These are phyloP conservation scores for Erethizon dorsatum DNA, from an alignment of 2,797 vertebrate genomes.

Conservation along the genomic window DNA sequence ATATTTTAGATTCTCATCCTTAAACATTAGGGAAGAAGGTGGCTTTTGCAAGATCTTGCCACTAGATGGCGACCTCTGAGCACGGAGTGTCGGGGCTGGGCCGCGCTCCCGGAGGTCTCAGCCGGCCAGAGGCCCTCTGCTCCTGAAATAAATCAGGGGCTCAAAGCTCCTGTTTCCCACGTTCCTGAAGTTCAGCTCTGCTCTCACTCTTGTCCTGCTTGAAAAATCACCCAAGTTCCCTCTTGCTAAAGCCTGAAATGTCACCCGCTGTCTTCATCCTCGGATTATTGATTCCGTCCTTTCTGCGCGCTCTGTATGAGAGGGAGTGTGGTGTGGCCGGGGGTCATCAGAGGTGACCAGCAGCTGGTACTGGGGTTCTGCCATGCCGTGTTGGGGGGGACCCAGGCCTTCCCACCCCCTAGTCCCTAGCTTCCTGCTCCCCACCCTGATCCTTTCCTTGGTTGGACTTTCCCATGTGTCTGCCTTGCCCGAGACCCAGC, in stretches of 20 bases:
- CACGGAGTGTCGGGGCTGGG: not conserved
- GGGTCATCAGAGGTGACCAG: not conserved
- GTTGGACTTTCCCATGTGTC: not conserved
- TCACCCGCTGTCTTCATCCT: no score
- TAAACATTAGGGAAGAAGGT: not conserved
- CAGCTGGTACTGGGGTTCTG: no score
- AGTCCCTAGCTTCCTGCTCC: not conserved
- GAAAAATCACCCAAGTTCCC: not conserved
- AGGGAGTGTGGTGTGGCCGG: no score
- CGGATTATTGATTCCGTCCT: not conserved
- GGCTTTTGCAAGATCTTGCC: not conserved
- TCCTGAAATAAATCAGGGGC: not conserved
- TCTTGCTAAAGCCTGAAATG: not conserved
- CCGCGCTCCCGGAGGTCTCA: not conserved
- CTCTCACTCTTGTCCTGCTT: not conserved
- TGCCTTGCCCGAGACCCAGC: not conserved
- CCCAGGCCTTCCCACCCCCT: accelerated
- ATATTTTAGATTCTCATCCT: not conserved
- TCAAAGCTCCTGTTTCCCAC: not conserved
- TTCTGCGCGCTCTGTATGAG: not conserved
- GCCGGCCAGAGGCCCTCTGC: not conserved
- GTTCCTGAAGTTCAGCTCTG: not conserved
- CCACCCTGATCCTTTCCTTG: not conserved
- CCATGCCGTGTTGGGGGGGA: accelerated
- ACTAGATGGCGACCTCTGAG: constrained; percentile 69